Evolutionary conservation across 1,140 invertebrate species (phyloP).

Genomic region (Drosophila burlai): DNA sequence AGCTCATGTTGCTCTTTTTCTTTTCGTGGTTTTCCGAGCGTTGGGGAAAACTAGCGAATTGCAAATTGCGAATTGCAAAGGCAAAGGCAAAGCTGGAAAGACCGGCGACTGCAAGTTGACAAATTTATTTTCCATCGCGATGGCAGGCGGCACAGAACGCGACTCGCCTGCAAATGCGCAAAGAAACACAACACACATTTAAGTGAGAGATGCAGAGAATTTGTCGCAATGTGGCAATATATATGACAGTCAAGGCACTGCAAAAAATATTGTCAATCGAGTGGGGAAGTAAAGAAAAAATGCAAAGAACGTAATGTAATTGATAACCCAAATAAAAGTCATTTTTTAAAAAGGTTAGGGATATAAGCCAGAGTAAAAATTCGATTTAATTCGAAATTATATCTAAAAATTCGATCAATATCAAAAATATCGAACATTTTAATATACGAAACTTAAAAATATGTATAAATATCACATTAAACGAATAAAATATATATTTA

Average conservation of each 20-base stretch:
- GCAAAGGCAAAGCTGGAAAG: slow-evolving; percentile 36
- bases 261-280: neutral
- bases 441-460: no score
- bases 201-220: slow-evolving; percentile 27
- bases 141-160: slow-evolving; percentile 48
- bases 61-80: slow-evolving; percentile 42
- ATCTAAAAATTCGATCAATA: no score
- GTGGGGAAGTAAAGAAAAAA: neutral
- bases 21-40: slow-evolving; percentile 27
- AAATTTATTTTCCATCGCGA: slow-evolving; percentile 73
- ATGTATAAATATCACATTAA: no score
- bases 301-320: neutral
- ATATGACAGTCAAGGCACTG: slow-evolving; percentile 26
- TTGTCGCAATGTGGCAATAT: slow-evolving; percentile 50
- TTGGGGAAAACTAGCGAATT: slow-evolving; percentile 53
- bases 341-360: no score
- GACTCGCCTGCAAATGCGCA: slow-evolving; percentile 62
- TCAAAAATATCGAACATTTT: no score
- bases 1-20: slow-evolving; percentile 40
- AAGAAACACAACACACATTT: slow-evolving; percentile 44
- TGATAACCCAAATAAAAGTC: neutral
- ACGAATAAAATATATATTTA: no score
- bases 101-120: slow-evolving; percentile 69
- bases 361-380: neutral
- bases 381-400: no score